Conservation (phyloP, 1,140 invertebrate genomes). For the Octopus sinensis region DNA sequence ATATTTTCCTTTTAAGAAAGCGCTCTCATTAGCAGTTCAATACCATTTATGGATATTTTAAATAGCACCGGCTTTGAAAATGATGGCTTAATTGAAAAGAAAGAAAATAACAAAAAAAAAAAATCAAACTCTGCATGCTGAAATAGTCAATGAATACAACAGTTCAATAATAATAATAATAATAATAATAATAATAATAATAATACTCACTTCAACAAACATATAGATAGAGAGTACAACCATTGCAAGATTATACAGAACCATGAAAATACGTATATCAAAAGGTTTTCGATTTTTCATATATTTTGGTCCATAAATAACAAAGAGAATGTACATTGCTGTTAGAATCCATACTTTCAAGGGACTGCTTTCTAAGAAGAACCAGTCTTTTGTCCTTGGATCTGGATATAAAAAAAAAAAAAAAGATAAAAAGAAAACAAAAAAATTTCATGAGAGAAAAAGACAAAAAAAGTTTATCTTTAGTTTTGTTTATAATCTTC, state of each 20-base stretch:
- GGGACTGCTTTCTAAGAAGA: conserved; percentile 55
- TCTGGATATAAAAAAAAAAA: conserved; percentile 46
- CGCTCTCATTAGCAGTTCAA: too few relatives aligned
- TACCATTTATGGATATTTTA: too few relatives aligned
- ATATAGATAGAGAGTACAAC: conserved; percentile 80
- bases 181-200: background rate
- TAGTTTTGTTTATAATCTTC: too few relatives aligned
- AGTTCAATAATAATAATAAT: too few relatives aligned
- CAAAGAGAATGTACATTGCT: conserved; percentile 53
- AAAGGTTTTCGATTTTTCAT: conserved; percentile 87
- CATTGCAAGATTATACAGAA: conserved; percentile 82
- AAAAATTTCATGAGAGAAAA: conserved; percentile 25
- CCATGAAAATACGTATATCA: conserved; percentile 73
- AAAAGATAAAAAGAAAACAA: background rate
- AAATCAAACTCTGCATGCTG: too few relatives aligned
- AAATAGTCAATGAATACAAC: too few relatives aligned
- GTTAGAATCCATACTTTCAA: conserved; percentile 57
- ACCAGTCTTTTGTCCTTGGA: conserved; percentile 58
- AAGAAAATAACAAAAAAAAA: too few relatives aligned
- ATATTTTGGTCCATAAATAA: conserved; percentile 69
- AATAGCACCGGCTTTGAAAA: too few relatives aligned
- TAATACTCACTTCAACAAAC: conserved; percentile 44
- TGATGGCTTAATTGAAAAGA: too few relatives aligned
- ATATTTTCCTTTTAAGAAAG: too few relatives aligned
- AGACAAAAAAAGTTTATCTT: conserved; percentile 16